Evolutionary conservation across 1,140 invertebrate genomes (phyloP).

Genomic region (Nephila pilipes): DNA sequence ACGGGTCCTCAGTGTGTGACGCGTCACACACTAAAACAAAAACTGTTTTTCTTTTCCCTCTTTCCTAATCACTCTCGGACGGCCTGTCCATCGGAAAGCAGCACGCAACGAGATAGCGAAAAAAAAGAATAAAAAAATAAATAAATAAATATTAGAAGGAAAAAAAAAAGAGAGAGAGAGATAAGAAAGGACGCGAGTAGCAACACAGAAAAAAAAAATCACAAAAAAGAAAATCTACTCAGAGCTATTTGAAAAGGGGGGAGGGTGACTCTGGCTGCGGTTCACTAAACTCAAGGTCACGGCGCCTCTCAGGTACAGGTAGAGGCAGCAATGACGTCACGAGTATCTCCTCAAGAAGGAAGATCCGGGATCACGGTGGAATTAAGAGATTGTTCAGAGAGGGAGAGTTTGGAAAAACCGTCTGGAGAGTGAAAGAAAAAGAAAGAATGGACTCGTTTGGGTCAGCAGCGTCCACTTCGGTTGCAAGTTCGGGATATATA

Average conservation of each 20-base stretch:
- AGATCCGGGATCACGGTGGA: conserved; percentile 70
- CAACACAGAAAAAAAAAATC: not conserved
- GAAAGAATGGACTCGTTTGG: not conserved
- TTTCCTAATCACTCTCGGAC: conserved; percentile 3
- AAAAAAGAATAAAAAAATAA: not conserved
- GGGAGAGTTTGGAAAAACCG: conserved; percentile 26
- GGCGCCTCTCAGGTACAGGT: conserved; percentile 63
- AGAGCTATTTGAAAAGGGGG: conserved; percentile 23
- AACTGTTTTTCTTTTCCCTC: conserved; percentile 5
- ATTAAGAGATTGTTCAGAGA: conserved; percentile 18
- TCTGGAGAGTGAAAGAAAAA: not conserved
- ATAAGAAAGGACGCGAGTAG: not conserved
- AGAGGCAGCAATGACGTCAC: conserved; percentile 46
- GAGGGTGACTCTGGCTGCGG: conserved; percentile 33
- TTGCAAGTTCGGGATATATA: not conserved
- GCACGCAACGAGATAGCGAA: not conserved
- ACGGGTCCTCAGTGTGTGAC: not conserved
- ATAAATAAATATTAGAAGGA: not conserved
- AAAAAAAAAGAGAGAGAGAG: not conserved
- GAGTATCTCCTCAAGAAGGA: conserved; percentile 8
- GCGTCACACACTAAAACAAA: conserved; percentile 24
- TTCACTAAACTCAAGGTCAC: conserved; percentile 75
- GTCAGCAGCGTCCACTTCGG: not conserved
- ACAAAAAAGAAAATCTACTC: conserved; percentile 6
- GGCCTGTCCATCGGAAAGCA: not conserved